Evolutionary conservation across 2,888 invertebrate genomes (phyloP).

Genomic region (Nomada lathburiana): DNA sequence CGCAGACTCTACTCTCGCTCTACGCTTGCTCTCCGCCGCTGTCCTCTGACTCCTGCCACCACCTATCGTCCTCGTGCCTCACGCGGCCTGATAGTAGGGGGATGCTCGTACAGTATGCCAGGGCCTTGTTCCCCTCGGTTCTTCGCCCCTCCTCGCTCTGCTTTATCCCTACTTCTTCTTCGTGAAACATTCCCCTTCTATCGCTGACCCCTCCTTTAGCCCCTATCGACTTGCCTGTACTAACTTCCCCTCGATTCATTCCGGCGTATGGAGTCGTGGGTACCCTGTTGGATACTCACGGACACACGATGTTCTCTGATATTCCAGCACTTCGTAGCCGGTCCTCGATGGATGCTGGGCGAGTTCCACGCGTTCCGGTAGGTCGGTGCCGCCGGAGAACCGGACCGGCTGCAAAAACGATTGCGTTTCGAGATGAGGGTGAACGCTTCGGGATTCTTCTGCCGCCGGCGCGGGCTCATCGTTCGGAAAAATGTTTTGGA

Average conservation of each 20-base stretch:
- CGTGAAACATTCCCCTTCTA: background rate
- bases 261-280: slow-evolving; percentile 17
- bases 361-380: slow-evolving; percentile 73
- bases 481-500: slow-evolving; percentile 49
- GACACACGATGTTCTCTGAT: slow-evolving; percentile 40
- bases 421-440: slow-evolving; percentile 67
- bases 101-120: slow-evolving; percentile 47
- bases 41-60: slow-evolving; percentile 49
- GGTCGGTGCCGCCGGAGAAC: slow-evolving; percentile 71
- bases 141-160: background rate
- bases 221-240: background rate
- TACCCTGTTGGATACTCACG: slow-evolving; percentile 15
- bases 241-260: slow-evolving; percentile 31
- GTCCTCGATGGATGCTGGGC: slow-evolving; percentile 63
- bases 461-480: background rate
- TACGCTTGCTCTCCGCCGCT: slow-evolving; percentile 68
- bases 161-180: background rate
- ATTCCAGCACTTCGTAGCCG: slow-evolving; percentile 58
- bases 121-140: slow-evolving; percentile 16
- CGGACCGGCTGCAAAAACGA: slow-evolving; percentile 72
- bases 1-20: slow-evolving; percentile 64
- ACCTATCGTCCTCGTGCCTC: slow-evolving; percentile 21
- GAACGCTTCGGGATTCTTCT: slow-evolving; percentile 26
- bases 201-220: background rate
- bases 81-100: slow-evolving; percentile 32